Conservation (phyloP, 2,888 invertebrate genomes). For the Hartigia nigra region DNA sequence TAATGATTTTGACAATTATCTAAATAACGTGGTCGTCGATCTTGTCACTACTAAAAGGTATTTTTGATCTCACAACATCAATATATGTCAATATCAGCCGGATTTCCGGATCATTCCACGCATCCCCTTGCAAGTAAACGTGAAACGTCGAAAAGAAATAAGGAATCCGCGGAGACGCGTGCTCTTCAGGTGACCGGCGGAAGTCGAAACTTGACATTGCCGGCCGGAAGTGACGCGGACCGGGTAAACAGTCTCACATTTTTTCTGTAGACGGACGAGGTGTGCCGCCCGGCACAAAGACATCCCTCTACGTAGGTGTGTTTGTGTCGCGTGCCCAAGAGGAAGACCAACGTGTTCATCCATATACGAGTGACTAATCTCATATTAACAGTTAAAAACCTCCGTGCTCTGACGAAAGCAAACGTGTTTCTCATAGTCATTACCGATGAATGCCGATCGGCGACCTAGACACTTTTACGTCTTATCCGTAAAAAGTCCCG, state of each 20-base stretch:
- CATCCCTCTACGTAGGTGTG: constrained; percentile 16
- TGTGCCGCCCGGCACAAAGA: constrained; percentile 49
- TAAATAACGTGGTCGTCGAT: no score
- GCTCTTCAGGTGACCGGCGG: constrained; percentile 45
- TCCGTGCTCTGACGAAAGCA: constrained; percentile 32
- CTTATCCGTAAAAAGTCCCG: constrained; percentile 27
- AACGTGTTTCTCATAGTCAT: constrained; percentile 29
- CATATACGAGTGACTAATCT: not conserved
- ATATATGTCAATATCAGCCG: not conserved
- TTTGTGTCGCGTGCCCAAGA: constrained; percentile 44
- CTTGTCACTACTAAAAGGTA: not conserved
- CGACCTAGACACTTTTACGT: constrained; percentile 28
- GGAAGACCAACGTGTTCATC: constrained; percentile 1
- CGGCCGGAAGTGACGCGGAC: constrained; percentile 62
- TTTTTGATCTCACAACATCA: not conserved
- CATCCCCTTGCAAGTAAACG: constrained; percentile 12
- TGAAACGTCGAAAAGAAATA: constrained; percentile 16
- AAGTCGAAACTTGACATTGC: constrained; percentile 65
- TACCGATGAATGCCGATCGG: constrained; percentile 9
- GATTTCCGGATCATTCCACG: not conserved
- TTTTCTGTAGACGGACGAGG: constrained; percentile 59
- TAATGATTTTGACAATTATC: no score
- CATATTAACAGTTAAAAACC: not conserved
- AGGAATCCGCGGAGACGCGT: constrained; percentile 30
- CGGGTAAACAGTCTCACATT: constrained; percentile 56